Base-by-base conservation (phyloP, 2,797 vertebrate species). In the Hypotaenidia philippensis region DNA sequence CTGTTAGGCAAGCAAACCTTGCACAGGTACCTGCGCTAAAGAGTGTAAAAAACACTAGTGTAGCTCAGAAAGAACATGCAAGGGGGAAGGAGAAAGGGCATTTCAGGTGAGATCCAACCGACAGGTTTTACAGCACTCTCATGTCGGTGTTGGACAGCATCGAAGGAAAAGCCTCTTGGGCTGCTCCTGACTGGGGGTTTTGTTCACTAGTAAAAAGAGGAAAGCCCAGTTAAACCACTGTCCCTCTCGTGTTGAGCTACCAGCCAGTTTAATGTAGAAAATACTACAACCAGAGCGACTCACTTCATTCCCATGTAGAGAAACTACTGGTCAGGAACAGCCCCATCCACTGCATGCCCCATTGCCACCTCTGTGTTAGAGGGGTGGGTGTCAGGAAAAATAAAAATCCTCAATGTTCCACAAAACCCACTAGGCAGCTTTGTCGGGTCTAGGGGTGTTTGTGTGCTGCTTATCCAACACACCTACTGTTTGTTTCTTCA, bases 161-260 rank as follows among this genome's bases (percentile, higher is more conserved):
- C 1, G 1, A 57, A 70, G 27, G 70, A 55, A 79, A 81, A 75
- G 8, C 11, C 26, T 64, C 40, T 40, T 0, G 0, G 4, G 45
- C 36, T 29, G 31, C 65, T 75, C 41, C 21, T 50, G 31, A 45
- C 44, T 49, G 26, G 23, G 13, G 23, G 23, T 50, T 50, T 25
- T 4, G 32, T 13, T 59, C 66, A 10, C 34, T 69, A 64, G 55
- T 7, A 53, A 47, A 29, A 23, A 44, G 6, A 57, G 41, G 21
- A 57, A 86, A 92, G 68, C 40, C 13, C 25, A 55, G 6, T 26
- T 40, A 32, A 65, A 74, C 47, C 32, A 32, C 36, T 85, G 68
- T 61, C 40, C 16, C 36, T 82, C 32, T 71, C 18, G 11, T 50
- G 27, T 63, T 86, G 25, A 57, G 81, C 72, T 19, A n/a, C 11